Percentiles rank a stretch among this genome's conserved stretches.
phyloP scores from a whole-genome alignment of 2,797 vertebrate species.

The Caiman crocodilus region DNA sequence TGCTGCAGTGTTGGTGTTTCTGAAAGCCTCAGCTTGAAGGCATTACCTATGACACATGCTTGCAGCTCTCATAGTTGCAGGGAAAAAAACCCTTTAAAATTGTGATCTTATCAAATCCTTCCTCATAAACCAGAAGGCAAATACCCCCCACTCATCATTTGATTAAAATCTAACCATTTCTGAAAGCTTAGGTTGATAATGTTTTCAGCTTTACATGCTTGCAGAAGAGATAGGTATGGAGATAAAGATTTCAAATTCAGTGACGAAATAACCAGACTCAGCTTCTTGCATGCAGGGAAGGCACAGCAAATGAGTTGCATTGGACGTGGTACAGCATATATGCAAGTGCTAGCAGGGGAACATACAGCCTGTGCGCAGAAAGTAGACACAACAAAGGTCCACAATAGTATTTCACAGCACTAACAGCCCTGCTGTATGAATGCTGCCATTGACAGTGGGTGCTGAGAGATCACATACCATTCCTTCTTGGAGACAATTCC shows the following conservation, averaged over 20 bases:
- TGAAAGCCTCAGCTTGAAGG: not conserved
- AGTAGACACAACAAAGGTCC: not conserved
- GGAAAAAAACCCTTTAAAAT: not conserved
- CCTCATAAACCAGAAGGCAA: not conserved
- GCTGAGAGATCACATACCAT: fast-evolving
- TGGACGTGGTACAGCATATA: not conserved
- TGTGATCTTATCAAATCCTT: not conserved
- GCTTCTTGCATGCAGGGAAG: not conserved
- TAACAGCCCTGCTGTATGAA: not conserved
- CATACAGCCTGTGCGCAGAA: not conserved
- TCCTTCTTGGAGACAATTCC: not conserved
- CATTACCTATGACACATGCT: not conserved
- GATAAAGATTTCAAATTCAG: not conserved
- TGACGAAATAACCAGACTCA: not conserved
- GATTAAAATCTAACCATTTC: not conserved
- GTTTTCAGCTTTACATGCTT: not conserved
- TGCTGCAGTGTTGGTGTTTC: not conserved
- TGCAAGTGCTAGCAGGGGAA: not conserved
- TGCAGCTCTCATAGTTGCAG: not conserved
- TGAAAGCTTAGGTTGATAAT: not conserved
- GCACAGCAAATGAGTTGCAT: not conserved
- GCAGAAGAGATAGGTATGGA: not conserved
- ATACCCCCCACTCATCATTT: not conserved
- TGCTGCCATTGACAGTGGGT: not conserved
- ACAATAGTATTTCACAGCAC: not conserved